These are phyloP conservation scores for Spisula solida DNA, from an alignment of 2,888 invertebrate species.

Conservation along the genomic window DNA sequence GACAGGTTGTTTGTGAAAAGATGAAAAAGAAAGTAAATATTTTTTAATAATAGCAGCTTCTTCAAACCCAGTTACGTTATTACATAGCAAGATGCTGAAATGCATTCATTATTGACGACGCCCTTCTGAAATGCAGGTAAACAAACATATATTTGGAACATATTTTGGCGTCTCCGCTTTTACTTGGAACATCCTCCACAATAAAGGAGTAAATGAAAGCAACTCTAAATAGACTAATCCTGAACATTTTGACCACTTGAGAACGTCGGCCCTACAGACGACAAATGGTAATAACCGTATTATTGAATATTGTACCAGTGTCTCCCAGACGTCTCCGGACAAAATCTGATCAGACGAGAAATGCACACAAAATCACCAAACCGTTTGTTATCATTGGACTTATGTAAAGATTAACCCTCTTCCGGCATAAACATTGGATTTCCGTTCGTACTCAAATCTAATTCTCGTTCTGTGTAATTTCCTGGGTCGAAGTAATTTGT, in stretches of 20 bases:
- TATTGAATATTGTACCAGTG: not conserved
- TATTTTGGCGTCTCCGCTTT: no score
- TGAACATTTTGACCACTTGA: not conserved
- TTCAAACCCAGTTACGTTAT: no score
- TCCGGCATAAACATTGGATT: conserved; percentile 6
- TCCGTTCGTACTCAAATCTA: conserved; percentile 18
- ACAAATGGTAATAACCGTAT: not conserved
- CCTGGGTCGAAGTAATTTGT: not conserved
- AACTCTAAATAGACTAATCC: no score
- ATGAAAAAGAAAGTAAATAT: no score
- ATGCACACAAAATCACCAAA: not conserved
- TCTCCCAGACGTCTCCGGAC: not conserved
- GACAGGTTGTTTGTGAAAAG: no score
- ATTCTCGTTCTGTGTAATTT: not conserved
- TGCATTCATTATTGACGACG: no score
- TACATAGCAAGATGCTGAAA: no score
- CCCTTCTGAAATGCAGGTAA: no score
- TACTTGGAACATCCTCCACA: no score
- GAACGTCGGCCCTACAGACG: not conserved
- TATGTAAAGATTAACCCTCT: not conserved
- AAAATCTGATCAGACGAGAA: not conserved
- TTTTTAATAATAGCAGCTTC: no score
- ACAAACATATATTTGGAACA: no score
- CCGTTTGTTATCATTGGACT: not conserved
- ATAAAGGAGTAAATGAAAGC: no score